A percentile compares a stretch with the other conserved stretches of the same genome.
Evolutionary conservation across 2,113 vertebrate species (phyloP).

Genomic region (Phocoena sinus): DNA sequence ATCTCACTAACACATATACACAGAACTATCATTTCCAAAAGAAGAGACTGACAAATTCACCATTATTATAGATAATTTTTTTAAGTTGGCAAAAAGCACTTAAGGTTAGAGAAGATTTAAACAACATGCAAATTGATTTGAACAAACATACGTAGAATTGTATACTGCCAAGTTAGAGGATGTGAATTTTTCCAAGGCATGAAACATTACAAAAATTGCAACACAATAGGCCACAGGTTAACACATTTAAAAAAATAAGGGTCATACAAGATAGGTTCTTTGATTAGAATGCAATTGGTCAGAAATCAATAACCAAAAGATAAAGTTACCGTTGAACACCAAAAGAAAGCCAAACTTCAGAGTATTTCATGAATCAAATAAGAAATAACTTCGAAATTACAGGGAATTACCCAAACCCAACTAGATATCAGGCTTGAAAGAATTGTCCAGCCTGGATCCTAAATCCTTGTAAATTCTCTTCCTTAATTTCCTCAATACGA

Average conservation of each 20-base stretch:
- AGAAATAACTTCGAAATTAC: background rate
- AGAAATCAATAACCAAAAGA: background rate
- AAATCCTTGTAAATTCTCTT: background rate
- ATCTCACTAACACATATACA: background rate
- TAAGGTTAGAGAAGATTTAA: background rate
- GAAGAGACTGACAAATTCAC: background rate
- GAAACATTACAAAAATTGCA: background rate
- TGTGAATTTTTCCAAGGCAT: background rate
- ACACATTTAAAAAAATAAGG: background rate
- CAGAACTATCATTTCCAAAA: background rate
- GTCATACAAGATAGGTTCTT: background rate
- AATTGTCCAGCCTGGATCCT: background rate
- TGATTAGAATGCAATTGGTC: background rate
- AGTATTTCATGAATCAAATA: background rate
- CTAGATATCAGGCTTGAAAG: background rate
- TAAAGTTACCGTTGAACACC: background rate
- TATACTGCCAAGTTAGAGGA: background rate
- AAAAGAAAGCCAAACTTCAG: background rate
- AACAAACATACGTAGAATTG: background rate
- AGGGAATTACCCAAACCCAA: background rate
- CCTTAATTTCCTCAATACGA: background rate
- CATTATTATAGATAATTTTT: background rate
- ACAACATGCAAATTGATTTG: background rate
- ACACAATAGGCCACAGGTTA: background rate
- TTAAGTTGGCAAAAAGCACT: background rate